A percentile compares a stretch with the other conserved stretches of the same genome.
These are phyloP conservation scores for Ichneumoninae sp. DNA, from an alignment of 2,888 invertebrate genomes.

Conservation along the genomic window DNA sequence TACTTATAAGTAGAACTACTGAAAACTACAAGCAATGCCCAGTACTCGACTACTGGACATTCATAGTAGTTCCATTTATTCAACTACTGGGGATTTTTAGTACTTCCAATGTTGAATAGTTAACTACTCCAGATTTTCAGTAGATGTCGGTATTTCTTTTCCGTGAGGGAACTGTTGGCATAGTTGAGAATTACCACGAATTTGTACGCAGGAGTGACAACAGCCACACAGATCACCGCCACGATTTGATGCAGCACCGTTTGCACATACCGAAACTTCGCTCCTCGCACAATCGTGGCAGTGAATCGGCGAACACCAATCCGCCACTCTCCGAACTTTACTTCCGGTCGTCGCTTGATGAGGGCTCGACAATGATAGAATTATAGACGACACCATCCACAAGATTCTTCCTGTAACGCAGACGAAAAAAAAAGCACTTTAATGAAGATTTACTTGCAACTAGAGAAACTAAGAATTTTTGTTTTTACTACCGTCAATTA, in stretches of 20 bases:
- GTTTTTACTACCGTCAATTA: not conserved
- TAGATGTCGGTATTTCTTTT: not conserved
- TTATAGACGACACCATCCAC: not conserved
- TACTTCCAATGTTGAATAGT: not conserved
- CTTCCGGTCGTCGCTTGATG: not conserved
- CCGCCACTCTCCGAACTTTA: not conserved
- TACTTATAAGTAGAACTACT: no score
- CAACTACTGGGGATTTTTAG: not conserved
- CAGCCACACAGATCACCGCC: conserved; percentile 62
- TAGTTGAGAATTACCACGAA: conserved; percentile 47
- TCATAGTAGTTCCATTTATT: no score
- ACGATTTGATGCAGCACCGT: conserved; percentile 33
- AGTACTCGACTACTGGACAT: no score
- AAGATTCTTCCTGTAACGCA: conserved; percentile 32
- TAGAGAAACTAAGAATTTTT: not conserved
- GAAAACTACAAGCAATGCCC: no score
- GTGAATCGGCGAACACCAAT: conserved; percentile 51
- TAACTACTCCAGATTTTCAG: not conserved
- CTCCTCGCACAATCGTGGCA: conserved; percentile 47
- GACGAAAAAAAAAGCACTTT: not conserved
- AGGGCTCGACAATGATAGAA: conserved; percentile 14
- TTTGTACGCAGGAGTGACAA: conserved; percentile 57
- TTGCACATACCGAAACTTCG: conserved; percentile 44
- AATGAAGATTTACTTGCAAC: not conserved
- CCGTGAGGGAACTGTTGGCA: not conserved